Percentiles rank a stretch among this genome's conserved stretches.
These are phyloP conservation scores for Centroberyx gerrardi DNA, from an alignment of 2,797 vertebrate genomes.

Conservation along the genomic window DNA sequence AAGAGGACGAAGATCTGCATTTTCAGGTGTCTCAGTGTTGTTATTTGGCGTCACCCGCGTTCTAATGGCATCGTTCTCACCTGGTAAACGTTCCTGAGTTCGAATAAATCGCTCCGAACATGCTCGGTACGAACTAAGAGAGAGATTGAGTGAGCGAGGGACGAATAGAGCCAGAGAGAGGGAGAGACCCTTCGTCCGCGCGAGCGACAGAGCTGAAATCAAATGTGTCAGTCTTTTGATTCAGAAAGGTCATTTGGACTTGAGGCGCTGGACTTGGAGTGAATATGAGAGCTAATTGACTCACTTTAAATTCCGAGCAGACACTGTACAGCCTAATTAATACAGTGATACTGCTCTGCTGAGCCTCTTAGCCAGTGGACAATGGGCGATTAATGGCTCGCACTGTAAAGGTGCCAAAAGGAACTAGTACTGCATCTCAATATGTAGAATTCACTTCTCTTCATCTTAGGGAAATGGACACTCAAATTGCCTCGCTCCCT, in stretches of 20 bases:
- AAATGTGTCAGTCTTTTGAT: slow-evolving; percentile 43
- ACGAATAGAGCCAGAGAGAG: not conserved
- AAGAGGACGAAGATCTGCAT: too few species aligned
- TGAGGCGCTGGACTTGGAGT: slow-evolving; percentile 30
- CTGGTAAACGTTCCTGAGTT: too few species aligned
- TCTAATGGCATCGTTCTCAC: too few species aligned
- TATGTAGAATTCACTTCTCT: slow-evolving; percentile 47
- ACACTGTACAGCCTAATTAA: slow-evolving; percentile 66
- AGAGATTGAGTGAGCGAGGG: not conserved
- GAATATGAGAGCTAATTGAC: slow-evolving; percentile 60
- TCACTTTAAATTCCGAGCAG: slow-evolving; percentile 65
- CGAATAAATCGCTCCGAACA: too few species aligned
- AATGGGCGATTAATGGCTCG: slow-evolving; percentile 64
- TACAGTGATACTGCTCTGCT: slow-evolving; percentile 62
- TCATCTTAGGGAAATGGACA: slow-evolving; percentile 34
- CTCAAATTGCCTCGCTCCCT: not conserved
- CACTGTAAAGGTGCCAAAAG: slow-evolving; percentile 66
- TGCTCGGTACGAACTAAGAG: too few species aligned
- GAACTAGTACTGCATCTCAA: slow-evolving; percentile 34
- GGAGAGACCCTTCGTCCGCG: not conserved
- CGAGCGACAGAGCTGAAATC: slow-evolving; percentile 28
- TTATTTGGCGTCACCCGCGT: too few species aligned
- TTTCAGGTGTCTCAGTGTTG: too few species aligned
- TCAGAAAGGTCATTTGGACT: slow-evolving; percentile 45
- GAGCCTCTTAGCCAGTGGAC: slow-evolving; percentile 64